Base-by-base conservation (phyloP, 2,888 invertebrate species). In the Mantis religiosa region DNA sequence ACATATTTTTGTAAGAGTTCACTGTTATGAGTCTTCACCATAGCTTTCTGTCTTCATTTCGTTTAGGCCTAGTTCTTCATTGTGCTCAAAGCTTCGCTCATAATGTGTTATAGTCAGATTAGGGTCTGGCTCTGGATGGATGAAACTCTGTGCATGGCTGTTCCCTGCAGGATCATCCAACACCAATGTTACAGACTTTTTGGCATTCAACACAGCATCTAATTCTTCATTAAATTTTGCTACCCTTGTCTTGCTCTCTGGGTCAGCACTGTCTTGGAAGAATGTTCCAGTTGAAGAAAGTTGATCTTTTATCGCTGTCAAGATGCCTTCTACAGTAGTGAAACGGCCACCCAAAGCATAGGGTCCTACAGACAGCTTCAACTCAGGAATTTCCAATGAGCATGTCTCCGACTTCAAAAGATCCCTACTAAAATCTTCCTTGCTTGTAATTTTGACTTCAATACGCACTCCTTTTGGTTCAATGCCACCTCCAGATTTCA, bases 41-140 rank as follows among this genome's bases (percentile, higher is more conserved):
- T 99, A 99, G 91, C 96, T 95, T 91, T 99, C 99, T 0, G 98
- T 97, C 93, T 97, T 98, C 96, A 99, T 98, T 92, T 99, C 99
- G 92, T 98, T 99, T 30, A 99, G 93, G 0, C 99, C 99, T 2
- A 99, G 94, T 88, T 98, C 97, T 89, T 99, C 99, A 92, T 99
- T 98, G 92, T 99, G 98, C 14, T 99, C 98, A 92, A 95, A 97
- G 0, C 94, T 95, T 86, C 99, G 94, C 89, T 97, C 97, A 93
- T 99, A 99, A 82, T 96, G 95, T 0, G 94, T 95, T 27, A 98
- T 95, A 90, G 94, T 96, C 90, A 99, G 93, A 90, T 95, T 95
- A 0, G 95, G 95, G 92, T 98, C 98, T 0, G 91, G 89, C n/a
- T 94, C 93, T 89, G 89, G 87, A 87, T 82, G 83, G 12, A 87